phyloP scores from a whole-genome alignment of 1,140 invertebrate genomes.

The Drosophila bifasciata region DNA sequence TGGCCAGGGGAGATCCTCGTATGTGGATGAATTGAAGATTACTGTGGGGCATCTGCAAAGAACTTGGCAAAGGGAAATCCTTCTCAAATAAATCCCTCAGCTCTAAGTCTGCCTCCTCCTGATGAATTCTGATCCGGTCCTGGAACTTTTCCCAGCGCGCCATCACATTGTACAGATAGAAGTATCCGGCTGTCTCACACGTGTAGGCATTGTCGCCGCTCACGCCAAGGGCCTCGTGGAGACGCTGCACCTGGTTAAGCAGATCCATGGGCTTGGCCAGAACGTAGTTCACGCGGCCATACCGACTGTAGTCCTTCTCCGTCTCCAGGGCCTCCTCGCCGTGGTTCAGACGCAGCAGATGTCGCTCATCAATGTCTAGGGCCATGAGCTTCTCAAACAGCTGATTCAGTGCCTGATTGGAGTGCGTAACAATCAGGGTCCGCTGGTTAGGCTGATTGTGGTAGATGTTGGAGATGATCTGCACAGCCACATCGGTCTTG shows the following conservation, averaged over 20 bases:
- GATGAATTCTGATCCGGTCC: conserved; percentile 56
- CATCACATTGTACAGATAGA: conserved; percentile 90
- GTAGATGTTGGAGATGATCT: conserved; percentile 99
- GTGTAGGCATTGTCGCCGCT: conserved; percentile 96
- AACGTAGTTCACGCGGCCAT: conserved; percentile 99
- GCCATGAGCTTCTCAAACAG: conserved; percentile 99
- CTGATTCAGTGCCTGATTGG: conserved; percentile 99
- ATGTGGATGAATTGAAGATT: conserved; percentile 93
- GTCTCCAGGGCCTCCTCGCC: conserved; percentile 99
- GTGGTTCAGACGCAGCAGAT: conserved; percentile 99
- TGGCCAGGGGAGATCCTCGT: conserved; percentile 95
- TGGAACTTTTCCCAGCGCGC: conserved; percentile 96
- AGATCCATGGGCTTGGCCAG: conserved; percentile 96
- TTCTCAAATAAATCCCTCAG: conserved; percentile 85
- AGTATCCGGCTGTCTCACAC: conserved; percentile 98
- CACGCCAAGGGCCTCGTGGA: conserved; percentile 94
- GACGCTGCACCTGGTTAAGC: conserved; percentile 93
- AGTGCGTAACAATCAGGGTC: conserved; percentile 99
- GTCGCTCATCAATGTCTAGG: conserved; percentile 98
- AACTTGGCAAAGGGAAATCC: conserved; percentile 96
- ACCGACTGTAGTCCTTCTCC: conserved; percentile 99
- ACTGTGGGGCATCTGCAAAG: conserved; percentile 96
- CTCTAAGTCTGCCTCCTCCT: conserved; percentile 33
- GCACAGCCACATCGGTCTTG: conserved; percentile 99
- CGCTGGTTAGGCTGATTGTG: conserved; percentile 99